Base-by-base conservation (phyloP, 2,888 invertebrate genomes). In the Hyles lineata region DNA sequence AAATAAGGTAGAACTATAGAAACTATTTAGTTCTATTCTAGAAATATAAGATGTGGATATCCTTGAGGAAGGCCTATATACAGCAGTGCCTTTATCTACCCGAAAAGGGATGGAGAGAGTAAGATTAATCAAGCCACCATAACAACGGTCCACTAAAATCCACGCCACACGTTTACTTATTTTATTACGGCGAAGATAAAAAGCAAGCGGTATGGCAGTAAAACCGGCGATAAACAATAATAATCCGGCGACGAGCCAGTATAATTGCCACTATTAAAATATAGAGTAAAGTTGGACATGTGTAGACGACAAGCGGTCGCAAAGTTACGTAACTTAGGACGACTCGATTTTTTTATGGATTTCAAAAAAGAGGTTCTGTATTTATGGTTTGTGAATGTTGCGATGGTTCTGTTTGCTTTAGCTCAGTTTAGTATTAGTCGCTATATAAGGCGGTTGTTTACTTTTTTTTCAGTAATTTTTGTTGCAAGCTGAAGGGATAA, bases 251-350 rank as follows among this genome's bases (percentile, higher is more conserved):
- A 43, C 32, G 11, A 21, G 63, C 35, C 50, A 50, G 67, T 21
- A 43, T 50, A 67, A 67, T 67, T 67, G 67, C 67, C 23, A 50
- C 67, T 67, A 67, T 67, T 67, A 67, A 67, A 67, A 67, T 67
- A 67, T 50, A 67, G 67, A 67, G 50, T 67, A 50, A 35, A 21
- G 50, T 63, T 21, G 21, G 67, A 67, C 50, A 61, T 35, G n/a
- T 62, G 62, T 62, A 43, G 35, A 23, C 43, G 67, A 23, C 23
- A 50, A 67, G 23, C 23, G 21, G 63, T 35, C 11, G n/a, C 55
- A 0, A 11, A 0, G 15, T 0, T 1, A 67, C 17, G 43, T 67
- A 67, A 50, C 67, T 17, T 21, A 0, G 17, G 0, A 23, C 17
- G 67, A 7, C 2, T 67, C 17, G 43, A 35, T 21, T 21, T 35